Conservation (phyloP, 2,797 vertebrate species). For the Sebastiscus albofasciatus region DNA sequence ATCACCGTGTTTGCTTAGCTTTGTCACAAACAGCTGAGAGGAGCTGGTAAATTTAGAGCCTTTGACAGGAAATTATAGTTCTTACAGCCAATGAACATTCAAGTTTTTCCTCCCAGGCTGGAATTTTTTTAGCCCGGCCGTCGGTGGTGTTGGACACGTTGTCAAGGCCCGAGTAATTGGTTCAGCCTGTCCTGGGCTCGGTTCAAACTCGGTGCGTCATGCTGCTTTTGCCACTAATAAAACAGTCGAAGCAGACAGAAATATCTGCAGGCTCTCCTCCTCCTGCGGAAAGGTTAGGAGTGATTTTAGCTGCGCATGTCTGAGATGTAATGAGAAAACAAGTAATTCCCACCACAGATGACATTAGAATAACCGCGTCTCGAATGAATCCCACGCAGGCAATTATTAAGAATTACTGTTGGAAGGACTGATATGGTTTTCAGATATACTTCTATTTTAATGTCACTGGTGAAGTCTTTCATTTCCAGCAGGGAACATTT, state of each 20-base stretch:
- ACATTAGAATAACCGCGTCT: background rate
- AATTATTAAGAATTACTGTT: background rate
- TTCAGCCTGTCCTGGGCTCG: slow-evolving; percentile 72
- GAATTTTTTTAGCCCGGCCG: slow-evolving; percentile 69
- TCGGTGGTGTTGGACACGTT: slow-evolving; percentile 71
- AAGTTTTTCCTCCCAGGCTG: slow-evolving; percentile 48
- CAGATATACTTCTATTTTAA: background rate
- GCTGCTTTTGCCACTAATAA: slow-evolving; percentile 66
- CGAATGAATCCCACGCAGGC: background rate
- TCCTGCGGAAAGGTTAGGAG: slow-evolving; percentile 18
- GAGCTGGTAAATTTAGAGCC: slow-evolving; percentile 42
- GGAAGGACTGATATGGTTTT: background rate
- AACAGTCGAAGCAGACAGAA: slow-evolving; percentile 60
- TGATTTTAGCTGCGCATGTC: slow-evolving; percentile 29
- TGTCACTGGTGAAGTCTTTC: background rate
- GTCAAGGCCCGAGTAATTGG: slow-evolving; percentile 72
- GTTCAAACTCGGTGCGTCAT: slow-evolving; percentile 58
- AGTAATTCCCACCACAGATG: background rate
- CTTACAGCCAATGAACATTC: slow-evolving; percentile 51
- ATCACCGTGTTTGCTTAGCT: background rate
- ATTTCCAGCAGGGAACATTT: background rate
- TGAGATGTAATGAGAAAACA: slow-evolving; percentile 18
- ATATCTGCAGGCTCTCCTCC: slow-evolving; percentile 28
- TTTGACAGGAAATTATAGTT: slow-evolving; percentile 57
- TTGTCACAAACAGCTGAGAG: slow-evolving; percentile 44